These are phyloP conservation scores for Nerophis lumbriciformis DNA, from an alignment of 2,113 vertebrate species.

Conservation along the genomic window DNA sequence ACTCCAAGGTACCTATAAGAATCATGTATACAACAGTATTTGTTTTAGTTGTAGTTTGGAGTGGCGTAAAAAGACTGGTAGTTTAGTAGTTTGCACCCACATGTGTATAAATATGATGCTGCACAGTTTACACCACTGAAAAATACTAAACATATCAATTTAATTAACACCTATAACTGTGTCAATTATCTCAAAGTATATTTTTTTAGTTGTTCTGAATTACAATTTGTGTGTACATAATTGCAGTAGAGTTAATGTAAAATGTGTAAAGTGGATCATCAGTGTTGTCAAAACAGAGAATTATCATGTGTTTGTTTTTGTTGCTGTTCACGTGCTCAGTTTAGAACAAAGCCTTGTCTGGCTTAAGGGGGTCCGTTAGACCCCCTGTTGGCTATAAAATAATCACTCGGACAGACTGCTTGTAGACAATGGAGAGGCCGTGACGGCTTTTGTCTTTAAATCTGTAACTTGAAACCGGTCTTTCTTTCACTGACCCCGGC, in stretches of 20 bases:
- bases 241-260: neutral
- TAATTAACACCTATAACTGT: too few relatives aligned
- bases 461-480: conserved; percentile 6
- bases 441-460: conserved; percentile 28
- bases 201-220: too few relatives aligned
- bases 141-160: too few relatives aligned
- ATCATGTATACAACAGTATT: too few relatives aligned
- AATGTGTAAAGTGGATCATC: neutral
- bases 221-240: neutral
- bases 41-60: neutral
- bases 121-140: neutral
- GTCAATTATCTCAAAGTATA: too few relatives aligned
- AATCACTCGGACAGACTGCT: conserved; percentile 34
- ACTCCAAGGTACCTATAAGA: conserved; percentile 77
- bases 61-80: neutral
- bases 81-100: neutral
- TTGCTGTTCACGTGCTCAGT: conserved; percentile 2
- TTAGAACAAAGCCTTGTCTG: conserved; percentile 57
- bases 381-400: conserved; percentile 53
- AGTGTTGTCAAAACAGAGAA: neutral
- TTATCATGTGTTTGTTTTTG: neutral
- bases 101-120: neutral
- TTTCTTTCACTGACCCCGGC: neutral
- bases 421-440: conserved; percentile 38
- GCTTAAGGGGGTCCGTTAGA: conserved; percentile 46